Conservation (phyloP, 2,888 invertebrate genomes). For the Dascillus cervinus region DNA sequence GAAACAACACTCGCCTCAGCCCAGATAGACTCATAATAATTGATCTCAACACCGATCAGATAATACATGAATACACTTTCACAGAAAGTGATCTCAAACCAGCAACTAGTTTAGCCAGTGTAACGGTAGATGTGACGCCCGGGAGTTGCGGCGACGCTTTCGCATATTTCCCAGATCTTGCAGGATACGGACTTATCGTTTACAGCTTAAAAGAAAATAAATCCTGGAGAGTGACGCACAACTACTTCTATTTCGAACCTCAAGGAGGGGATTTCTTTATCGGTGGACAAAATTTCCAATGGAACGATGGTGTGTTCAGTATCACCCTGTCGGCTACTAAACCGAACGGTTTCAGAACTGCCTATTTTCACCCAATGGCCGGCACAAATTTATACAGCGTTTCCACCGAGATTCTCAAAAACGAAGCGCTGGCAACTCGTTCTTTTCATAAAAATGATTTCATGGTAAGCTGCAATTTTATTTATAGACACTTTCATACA, state of each 20-base stretch:
- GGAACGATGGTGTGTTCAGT: constrained; percentile 76
- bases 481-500: not conserved
- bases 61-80: constrained; percentile 51
- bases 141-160: constrained; percentile 55
- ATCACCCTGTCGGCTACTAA: constrained; percentile 51
- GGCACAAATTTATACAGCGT: constrained; percentile 65
- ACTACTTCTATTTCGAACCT: constrained; percentile 69
- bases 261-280: constrained; percentile 57
- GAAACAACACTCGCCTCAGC: constrained; percentile 44
- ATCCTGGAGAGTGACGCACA: constrained; percentile 64
- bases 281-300: constrained; percentile 63
- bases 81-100: constrained; percentile 42
- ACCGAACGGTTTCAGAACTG: constrained; percentile 49
- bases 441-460: constrained; percentile 50
- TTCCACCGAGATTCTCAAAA: constrained; percentile 53
- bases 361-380: constrained; percentile 73
- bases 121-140: constrained; percentile 57
- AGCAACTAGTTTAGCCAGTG: constrained; percentile 54
- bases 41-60: constrained; percentile 56
- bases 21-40: constrained; percentile 58
- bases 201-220: constrained; percentile 52
- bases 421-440: constrained; percentile 47
- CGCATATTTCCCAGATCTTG: constrained; percentile 65
- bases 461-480: constrained; percentile 27
- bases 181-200: constrained; percentile 53